Evolutionary conservation across 64 coral and sea anemone species (phyloP).

Genomic region (Anthopleura sola): DNA sequence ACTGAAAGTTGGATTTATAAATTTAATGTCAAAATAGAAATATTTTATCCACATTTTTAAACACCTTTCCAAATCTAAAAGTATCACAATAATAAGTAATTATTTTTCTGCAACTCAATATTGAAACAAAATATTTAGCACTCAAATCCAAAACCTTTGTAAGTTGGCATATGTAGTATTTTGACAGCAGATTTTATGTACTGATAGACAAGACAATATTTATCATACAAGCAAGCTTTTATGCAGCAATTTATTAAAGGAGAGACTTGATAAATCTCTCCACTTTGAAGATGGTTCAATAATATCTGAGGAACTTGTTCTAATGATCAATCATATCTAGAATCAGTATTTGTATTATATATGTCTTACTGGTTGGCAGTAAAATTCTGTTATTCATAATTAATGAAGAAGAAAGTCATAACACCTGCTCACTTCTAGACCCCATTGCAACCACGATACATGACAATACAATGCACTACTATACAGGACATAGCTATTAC

Average conservation of each 20-base stretch:
- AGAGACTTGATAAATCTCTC: not conserved
- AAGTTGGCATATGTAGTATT: not conserved
- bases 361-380: not conserved
- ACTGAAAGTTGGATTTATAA: too few species aligned
- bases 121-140: too few species aligned
- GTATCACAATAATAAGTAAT: too few species aligned
- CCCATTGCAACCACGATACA: not conserved
- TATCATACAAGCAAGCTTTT: not conserved
- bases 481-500: not conserved
- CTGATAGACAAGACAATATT: not conserved
- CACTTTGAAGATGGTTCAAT: not conserved
- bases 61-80: too few species aligned
- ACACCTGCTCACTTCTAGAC: not conserved
- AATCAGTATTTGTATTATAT: not conserved
- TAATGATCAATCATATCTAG: too few species aligned
- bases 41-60: too few species aligned
- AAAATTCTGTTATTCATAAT: not conserved
- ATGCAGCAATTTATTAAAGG: not conserved
- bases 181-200: not conserved
- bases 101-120: too few species aligned
- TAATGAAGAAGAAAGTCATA: not conserved
- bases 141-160: not conserved
- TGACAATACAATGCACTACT: not conserved
- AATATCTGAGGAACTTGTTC: not conserved
- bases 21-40: too few species aligned